A percentile compares a stretch with the other conserved stretches of the same genome.
phyloP scores from a whole-genome alignment of 1,140 invertebrate species.

The Wasmannia auropunctata region DNA sequence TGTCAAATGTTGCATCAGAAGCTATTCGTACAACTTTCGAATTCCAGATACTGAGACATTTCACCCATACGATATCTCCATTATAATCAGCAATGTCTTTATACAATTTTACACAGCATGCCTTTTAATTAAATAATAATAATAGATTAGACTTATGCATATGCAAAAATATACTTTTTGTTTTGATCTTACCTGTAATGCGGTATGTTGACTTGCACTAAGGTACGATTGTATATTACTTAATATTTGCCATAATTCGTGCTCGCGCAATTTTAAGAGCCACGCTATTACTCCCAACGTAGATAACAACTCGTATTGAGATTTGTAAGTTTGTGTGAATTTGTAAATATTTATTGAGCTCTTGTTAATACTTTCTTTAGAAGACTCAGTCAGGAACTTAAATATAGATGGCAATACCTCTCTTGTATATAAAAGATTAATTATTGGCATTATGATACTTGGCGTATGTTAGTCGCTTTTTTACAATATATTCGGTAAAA shows the following conservation, averaged over 20 bases:
- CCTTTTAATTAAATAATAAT: slow-evolving; percentile 68
- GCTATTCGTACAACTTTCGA: slow-evolving; percentile 59
- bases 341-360: slow-evolving; percentile 86
- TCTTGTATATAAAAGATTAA: slow-evolving; percentile 79
- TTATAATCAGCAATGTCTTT: slow-evolving; percentile 79
- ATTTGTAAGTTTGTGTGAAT: slow-evolving; percentile 87
- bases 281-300: slow-evolving; percentile 84
- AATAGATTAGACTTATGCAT: neutral
- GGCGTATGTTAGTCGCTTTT: neutral
- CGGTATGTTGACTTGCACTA: slow-evolving; percentile 86
- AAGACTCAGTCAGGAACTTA: slow-evolving; percentile 84
- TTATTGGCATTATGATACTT: slow-evolving; percentile 2
- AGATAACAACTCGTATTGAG: slow-evolving; percentile 86
- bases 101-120: slow-evolving; percentile 79
- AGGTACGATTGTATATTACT: slow-evolving; percentile 85
- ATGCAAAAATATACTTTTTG: slow-evolving; percentile 5
- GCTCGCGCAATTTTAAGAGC: slow-evolving; percentile 85
- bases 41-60: slow-evolving; percentile 81
- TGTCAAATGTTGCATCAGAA: slow-evolving; percentile 48
- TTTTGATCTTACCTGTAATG: slow-evolving; percentile 86
- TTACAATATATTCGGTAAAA: neutral
- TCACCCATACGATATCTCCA: slow-evolving; percentile 81
- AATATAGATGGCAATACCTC: slow-evolving; percentile 87
- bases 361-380: slow-evolving; percentile 87
- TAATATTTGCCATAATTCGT: slow-evolving; percentile 84